Evolutionary conservation across 2,888 invertebrate genomes (phyloP).

Genomic region (Volucella inflata): DNA sequence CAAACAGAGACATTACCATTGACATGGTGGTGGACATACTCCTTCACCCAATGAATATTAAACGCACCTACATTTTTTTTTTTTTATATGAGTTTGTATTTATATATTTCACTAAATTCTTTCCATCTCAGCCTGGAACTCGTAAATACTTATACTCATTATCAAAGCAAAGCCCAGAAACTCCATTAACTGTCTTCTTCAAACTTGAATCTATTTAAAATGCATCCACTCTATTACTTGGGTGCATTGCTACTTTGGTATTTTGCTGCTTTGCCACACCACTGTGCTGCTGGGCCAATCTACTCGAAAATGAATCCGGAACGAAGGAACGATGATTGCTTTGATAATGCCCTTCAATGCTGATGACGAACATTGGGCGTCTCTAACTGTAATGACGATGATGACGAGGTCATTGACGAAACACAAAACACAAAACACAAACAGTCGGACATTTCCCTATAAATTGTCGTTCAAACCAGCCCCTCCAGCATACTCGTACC

Average conservation of each 20-base stretch:
- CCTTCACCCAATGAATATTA: no score
- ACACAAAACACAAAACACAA: conserved; percentile 42
- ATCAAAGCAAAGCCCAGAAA: conserved; percentile 47
- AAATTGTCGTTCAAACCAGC: neutral
- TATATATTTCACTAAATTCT: no score
- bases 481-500: neutral
- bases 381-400: neutral
- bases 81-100: no score
- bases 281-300: no score
- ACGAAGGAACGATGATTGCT: conserved; percentile 35
- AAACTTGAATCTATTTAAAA: conserved; percentile 42
- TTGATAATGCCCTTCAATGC: conserved; percentile 44
- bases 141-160: no score
- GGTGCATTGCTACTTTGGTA: neutral
- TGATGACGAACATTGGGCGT: conserved; percentile 37
- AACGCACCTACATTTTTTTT: no score
- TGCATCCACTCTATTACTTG: conserved; percentile 17
- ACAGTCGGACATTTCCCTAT: conserved; percentile 25
- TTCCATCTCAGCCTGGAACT: no score
- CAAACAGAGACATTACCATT: no score
- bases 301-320: conserved; percentile 8
- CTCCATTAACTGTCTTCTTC: conserved; percentile 35
- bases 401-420: conserved; percentile 70
- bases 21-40: no score
- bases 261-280: no score